These are phyloP conservation scores for Drosophila vallismaia DNA, from an alignment of 2,888 invertebrate genomes.

Conservation along the genomic window DNA sequence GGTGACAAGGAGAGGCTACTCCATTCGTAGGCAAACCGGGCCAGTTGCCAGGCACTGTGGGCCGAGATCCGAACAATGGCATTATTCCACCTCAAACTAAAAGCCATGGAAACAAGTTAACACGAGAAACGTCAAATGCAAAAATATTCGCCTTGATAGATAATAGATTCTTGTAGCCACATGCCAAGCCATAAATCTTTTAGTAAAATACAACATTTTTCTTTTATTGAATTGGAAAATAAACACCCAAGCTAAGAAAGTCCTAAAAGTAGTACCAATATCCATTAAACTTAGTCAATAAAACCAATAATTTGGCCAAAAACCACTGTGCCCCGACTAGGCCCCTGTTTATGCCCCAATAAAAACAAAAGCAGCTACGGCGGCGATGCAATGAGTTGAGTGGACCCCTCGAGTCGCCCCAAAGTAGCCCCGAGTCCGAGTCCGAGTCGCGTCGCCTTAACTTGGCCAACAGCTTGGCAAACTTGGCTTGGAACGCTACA, in stretches of 20 bases:
- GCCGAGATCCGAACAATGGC: constrained; percentile 10
- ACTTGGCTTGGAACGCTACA: constrained; percentile 52
- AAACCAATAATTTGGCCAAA: neutral
- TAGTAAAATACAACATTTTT: neutral
- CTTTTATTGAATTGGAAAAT: no score
- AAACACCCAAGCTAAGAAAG: no score
- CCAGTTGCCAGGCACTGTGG: constrained; percentile 43
- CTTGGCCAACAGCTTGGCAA: constrained; percentile 53
- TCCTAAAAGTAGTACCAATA: no score
- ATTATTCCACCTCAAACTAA: neutral
- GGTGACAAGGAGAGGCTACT: constrained; percentile 50
- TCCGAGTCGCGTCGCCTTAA: constrained; percentile 37
- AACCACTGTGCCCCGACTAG: constrained; percentile 38
- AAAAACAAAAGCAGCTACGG: constrained; percentile 18
- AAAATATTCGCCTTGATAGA: constrained; percentile 22
- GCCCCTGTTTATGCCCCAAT: constrained; percentile 29
- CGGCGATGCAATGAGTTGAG: constrained; percentile 31
- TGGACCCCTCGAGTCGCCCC: constrained; percentile 26
- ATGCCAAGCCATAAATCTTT: neutral
- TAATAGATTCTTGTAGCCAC: neutral
- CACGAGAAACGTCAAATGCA: constrained; percentile 7
- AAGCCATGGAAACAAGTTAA: neutral
- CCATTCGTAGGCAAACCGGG: constrained; percentile 66
- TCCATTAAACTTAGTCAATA: neutral
- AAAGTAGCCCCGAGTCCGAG: constrained; percentile 26